Conservation (phyloP, 2,113 vertebrate species). For the Plecotus auritus region DNA sequence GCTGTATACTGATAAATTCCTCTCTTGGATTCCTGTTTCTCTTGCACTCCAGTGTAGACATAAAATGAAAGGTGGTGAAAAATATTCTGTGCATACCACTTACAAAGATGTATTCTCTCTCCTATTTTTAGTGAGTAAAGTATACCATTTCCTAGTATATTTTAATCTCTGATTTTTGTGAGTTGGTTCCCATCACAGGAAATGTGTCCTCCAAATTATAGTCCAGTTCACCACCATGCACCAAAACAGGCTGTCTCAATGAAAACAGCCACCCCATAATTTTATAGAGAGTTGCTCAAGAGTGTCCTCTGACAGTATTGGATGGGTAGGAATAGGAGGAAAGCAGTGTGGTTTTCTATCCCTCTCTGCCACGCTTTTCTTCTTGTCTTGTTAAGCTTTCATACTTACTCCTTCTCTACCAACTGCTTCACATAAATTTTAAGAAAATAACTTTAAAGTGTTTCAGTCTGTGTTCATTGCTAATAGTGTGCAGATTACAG, state of each 20-base stretch:
- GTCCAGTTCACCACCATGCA: conserved; percentile 70
- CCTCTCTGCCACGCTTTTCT: background rate
- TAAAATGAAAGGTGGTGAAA: conserved; percentile 7
- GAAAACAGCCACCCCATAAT: conserved; percentile 74
- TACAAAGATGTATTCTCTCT: conserved; percentile 23
- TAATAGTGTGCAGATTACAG: conserved; percentile 18
- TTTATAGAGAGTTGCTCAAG: conserved; percentile 54
- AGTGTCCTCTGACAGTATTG: background rate
- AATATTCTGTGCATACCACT: background rate
- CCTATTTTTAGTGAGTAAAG: conserved; percentile 56
- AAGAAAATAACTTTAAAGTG: conserved; percentile 34
- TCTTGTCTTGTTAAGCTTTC: background rate
- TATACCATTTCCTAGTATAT: conserved; percentile 44
- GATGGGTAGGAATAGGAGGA: background rate
- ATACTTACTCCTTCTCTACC: background rate
- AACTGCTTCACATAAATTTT: background rate
- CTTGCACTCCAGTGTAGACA: background rate
- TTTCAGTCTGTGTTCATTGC: conserved; percentile 8
- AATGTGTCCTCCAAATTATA: conserved; percentile 71
- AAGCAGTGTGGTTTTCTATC: background rate
- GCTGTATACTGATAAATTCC: background rate
- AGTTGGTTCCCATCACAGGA: conserved; percentile 63
- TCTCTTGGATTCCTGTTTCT: background rate
- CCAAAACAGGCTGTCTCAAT: conserved; percentile 56
- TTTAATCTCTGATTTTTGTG: conserved; percentile 38